Evolutionary conservation across 1,140 invertebrate genomes (phyloP), one percentile per base, ranked within the genome.

Genomic region (Matsumurasca onukii): DNA sequence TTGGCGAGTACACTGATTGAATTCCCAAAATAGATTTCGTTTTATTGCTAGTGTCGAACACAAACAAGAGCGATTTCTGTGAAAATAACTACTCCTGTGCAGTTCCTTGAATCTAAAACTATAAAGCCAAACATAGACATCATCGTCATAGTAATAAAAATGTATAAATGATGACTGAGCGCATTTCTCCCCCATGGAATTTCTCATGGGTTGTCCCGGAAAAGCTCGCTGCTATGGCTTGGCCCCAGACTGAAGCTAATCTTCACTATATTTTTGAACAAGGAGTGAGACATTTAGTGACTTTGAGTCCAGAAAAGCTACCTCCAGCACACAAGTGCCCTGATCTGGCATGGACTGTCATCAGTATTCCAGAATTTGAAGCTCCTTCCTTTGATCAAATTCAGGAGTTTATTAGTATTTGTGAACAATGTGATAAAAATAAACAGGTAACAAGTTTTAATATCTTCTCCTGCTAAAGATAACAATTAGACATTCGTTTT

Each of bases 371-470:
- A 69, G 89, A 90, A 76, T 89, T 89, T 72, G 83, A 84, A 66
- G 79, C 86, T 1, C 89, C 89, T 5, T 84, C 82, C 2, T 72
- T 89, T 68, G 80, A 85, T 62, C 86, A 90, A 75, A 88, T 90
- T 52, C 77, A 84, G 31, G 79, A 86, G 68, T 91, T 90, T 79
- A 85, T 91, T 49, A 82, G 83, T 29, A 82, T 88, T n/a, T 88
- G 87, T 72, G 76, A 84, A 74, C 76, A 76, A 65, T 78, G 79
- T 1, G 76, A 79, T 34, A 74, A 79, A 5, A 79, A 79, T 67
- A 80, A 80, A 61, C 80, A 84, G 78, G 83, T 83, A 70, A 70
- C 73, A 31, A 25, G 3, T 59, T 59, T 9, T 59, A 2, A 3
- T 59, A 22, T 25, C 30, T 45, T 45, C 39, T 45, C n/a, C n/a